These are phyloP conservation scores for Drosophila santomea DNA, from an alignment of 1,140 invertebrate genomes.

Conservation along the genomic window DNA sequence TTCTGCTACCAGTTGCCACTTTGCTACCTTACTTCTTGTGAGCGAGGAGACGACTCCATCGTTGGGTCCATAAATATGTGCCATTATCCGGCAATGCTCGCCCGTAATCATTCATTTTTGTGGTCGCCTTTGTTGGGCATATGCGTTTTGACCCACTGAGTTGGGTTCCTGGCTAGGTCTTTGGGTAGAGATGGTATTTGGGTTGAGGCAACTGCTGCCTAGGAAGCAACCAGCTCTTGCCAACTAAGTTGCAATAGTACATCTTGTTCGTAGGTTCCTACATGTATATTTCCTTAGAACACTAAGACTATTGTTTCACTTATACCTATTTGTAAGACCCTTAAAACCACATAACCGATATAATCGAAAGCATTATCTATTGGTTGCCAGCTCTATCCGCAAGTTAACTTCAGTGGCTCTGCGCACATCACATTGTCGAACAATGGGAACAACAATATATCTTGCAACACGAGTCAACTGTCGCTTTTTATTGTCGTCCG, in stretches of 20 bases:
- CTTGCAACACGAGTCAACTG: slow-evolving; percentile 83
- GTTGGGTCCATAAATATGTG: slow-evolving; percentile 50
- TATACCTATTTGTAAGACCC: neutral
- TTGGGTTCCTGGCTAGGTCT: slow-evolving; percentile 21
- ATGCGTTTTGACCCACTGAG: slow-evolving; percentile 72
- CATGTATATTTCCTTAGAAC: too few species aligned
- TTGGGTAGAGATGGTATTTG: slow-evolving; percentile 1
- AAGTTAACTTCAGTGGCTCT: slow-evolving; percentile 22
- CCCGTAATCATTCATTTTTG: slow-evolving; percentile 79
- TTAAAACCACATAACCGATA: neutral
- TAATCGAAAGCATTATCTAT: neutral
- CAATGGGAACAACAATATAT: slow-evolving; percentile 73
- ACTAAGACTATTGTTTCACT: too few species aligned
- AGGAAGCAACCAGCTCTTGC: neutral
- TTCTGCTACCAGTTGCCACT: slow-evolving; percentile 58
- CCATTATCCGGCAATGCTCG: slow-evolving; percentile 49
- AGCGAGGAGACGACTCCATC: slow-evolving; percentile 46
- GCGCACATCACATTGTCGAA: slow-evolving; percentile 35
- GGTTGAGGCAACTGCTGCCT: neutral
- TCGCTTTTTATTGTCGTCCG: slow-evolving; percentile 83
- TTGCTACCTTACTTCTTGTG: slow-evolving; percentile 36
- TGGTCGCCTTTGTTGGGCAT: slow-evolving; percentile 59
- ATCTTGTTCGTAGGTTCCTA: too few species aligned
- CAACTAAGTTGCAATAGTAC: neutral
- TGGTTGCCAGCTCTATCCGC: neutral